Evolutionary conservation across 2,797 vertebrate genomes (phyloP), one percentile per base, ranked within the genome.

Genomic region (Cuculus canorus): DNA sequence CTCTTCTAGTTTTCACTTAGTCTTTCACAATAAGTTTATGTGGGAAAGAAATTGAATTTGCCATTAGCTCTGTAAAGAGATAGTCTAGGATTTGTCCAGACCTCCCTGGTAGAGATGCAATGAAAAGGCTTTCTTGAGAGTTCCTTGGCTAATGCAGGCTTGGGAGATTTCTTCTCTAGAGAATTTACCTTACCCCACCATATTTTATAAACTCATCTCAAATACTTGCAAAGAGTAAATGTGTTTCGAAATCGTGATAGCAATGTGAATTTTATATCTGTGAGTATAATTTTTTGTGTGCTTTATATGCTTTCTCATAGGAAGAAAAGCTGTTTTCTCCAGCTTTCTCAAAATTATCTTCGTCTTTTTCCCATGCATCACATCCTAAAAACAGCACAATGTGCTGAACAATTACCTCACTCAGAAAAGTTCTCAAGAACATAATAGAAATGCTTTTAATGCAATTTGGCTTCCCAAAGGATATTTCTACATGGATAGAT

Each of bases 291-390:
- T 43, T n/a, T n/a, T 82, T 75, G 23, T 22, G 0, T 82, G 50
- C 25, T 92, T 92, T 37, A 14, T 53, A 13, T 72, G 30, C 70
- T 91, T 76, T 80, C 86, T 93, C 77, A 82, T 30, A 94, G 33
- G 33, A 82, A 64, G 50, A 65, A 76, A 90, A 53, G 12, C 9
- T 52, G 18, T 8, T 85, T 92, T 79, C 32, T 52, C 92, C 32
- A 86, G 39, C 52, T 92, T 95, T 95, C 89, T 77, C 86, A 93
- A 96, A 95, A 91, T 60, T 93, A 45, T 73, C 69, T 91, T 75
- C 63, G 63, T 86, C 21, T 5, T 76, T 76, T 88, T 93, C 90
- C 78, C 57, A 91, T 86, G 86, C 39, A 89, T 61, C 60, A 57
- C 11, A 64, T 87, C 70, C 75, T 86, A 88, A 88, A 94, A 94